phyloP scores from a whole-genome alignment of 2,113 vertebrate genomes.

The Paramisgurnus dabryanus region DNA sequence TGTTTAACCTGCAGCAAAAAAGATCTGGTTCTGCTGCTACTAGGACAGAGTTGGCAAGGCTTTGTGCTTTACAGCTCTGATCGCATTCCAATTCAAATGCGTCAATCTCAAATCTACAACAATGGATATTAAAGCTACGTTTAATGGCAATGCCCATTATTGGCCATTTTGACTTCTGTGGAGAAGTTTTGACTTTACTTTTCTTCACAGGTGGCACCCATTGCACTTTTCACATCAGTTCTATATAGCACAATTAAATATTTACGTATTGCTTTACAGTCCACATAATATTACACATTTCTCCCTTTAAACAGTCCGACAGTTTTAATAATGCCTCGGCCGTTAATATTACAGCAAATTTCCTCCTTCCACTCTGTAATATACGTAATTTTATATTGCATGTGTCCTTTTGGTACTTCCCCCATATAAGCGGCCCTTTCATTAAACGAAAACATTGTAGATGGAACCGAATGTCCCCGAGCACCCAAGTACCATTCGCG shows the following conservation, averaged over 20 bases:
- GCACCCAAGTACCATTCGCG: constrained; percentile 55
- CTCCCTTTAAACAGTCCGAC: constrained; percentile 17
- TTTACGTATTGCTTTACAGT: constrained; percentile 49
- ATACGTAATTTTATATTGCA: constrained; percentile 62
- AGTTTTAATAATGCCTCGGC: constrained; percentile 51
- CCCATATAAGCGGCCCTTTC: constrained; percentile 59
- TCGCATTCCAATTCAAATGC: neutral
- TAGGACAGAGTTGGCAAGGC: neutral
- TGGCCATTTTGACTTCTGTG: too few relatives aligned
- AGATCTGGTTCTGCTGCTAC: neutral
- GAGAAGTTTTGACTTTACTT: too few relatives aligned
- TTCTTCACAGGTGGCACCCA: neutral
- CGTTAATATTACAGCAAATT: constrained; percentile 56
- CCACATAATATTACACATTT: constrained; percentile 38
- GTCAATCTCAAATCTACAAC: neutral
- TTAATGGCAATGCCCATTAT: neutral
- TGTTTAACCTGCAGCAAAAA: neutral
- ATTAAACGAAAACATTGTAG: constrained; percentile 63
- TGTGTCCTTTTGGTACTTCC: constrained; percentile 58
- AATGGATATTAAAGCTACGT: neutral
- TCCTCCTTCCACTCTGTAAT: constrained; percentile 58
- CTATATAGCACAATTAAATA: constrained; percentile 18
- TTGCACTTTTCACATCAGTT: constrained; percentile 29
- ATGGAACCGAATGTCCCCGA: constrained; percentile 65
- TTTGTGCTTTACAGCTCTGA: neutral